Conservation (phyloP, 2,113 vertebrate species). For the Pterocles burchelli region DNA sequence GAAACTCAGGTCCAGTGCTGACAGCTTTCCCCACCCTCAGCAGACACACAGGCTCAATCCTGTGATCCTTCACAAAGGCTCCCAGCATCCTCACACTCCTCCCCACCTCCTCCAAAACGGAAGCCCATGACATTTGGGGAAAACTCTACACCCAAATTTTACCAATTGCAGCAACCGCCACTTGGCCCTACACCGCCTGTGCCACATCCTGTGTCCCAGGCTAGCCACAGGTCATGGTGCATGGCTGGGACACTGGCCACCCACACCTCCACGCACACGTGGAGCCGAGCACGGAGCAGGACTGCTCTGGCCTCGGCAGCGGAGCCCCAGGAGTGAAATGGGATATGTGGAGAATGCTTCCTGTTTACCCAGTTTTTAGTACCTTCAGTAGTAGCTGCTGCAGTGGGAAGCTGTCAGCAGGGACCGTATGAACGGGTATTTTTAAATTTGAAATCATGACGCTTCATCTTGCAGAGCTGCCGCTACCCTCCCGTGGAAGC, state of each 20-base stretch:
- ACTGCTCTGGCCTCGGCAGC: background rate
- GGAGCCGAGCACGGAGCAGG: accelerated
- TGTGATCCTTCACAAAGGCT: accelerated
- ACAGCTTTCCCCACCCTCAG: background rate
- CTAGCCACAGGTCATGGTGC: background rate
- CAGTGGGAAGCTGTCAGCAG: background rate
- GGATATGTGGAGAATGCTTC: background rate
- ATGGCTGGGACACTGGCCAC: accelerated
- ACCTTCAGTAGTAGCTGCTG: background rate
- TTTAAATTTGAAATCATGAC: background rate
- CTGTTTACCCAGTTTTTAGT: background rate
- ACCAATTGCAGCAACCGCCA: accelerated
- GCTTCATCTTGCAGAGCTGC: accelerated
- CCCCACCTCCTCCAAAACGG: background rate
- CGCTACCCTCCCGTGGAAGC: background rate
- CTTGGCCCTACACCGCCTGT: background rate
- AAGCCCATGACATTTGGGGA: background rate
- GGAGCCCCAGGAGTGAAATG: background rate
- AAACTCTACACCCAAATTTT: background rate
- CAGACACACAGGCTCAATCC: background rate
- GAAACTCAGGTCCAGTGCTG: background rate
- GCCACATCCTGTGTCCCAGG: background rate
- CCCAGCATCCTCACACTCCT: background rate
- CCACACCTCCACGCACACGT: accelerated
- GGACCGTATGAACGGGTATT: background rate